These are phyloP conservation scores for Leuciscus waleckii DNA, from an alignment of 2,797 vertebrate species.

Conservation along the genomic window DNA sequence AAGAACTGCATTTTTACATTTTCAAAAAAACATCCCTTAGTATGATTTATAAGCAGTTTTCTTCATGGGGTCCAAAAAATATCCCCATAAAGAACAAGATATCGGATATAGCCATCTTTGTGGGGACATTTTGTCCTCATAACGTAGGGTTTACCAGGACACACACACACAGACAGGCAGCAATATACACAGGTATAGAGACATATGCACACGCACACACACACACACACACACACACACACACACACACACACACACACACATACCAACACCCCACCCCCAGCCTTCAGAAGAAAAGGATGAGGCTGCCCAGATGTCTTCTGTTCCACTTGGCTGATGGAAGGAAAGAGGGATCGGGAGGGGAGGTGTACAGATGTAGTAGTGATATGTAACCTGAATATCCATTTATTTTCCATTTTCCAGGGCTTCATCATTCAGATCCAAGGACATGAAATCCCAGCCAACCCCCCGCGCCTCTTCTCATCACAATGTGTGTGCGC, in stretches of 20 bases:
- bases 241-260: not conserved
- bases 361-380: conserved; percentile 33
- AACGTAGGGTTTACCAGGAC: not conserved
- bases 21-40: not conserved
- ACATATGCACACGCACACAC: not conserved
- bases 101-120: not conserved
- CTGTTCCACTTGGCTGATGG: conserved; percentile 48
- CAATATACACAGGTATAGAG: not conserved
- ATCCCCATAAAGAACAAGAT: no score
- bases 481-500: not conserved
- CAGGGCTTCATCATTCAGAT: conserved; percentile 39
- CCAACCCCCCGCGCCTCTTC: not conserved
- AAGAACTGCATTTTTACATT: not conserved
- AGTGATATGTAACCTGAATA: conserved; percentile 45
- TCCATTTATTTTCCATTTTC: conserved; percentile 42
- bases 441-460: conserved; percentile 31
- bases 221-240: no score
- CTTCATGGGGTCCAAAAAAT: not conserved
- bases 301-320: conserved; percentile 48
- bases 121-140: not conserved
- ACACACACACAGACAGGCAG: no score
- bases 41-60: not conserved
- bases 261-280: conserved; percentile 1
- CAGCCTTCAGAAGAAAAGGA: conserved; percentile 9
- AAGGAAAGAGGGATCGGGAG: not conserved